A percentile compares a stretch with the other conserved stretches of the same genome.
These are phyloP conservation scores for Sprattus sprattus DNA, from an alignment of 2,113 vertebrate species.

Conservation along the genomic window DNA sequence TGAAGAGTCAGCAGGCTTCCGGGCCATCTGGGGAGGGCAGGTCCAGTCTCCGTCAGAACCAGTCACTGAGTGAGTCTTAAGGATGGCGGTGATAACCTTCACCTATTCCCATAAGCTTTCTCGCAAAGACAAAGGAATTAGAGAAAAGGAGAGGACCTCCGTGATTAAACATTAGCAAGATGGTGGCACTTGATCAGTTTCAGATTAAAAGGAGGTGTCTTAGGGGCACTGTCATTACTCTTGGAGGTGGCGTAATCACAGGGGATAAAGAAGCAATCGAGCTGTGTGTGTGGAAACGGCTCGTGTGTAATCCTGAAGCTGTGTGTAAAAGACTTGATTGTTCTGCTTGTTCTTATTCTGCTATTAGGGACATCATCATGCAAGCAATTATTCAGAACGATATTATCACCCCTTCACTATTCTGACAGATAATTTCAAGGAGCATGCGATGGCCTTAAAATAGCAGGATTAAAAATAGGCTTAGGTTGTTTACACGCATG, in stretches of 20 bases:
- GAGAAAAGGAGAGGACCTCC: slow-evolving; percentile 18
- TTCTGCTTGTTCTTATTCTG: background rate
- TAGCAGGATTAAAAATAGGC: background rate
- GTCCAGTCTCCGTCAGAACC: background rate
- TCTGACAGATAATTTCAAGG: background rate
- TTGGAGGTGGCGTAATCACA: slow-evolving; percentile 35
- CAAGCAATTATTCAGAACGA: background rate
- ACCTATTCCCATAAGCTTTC: slow-evolving; percentile 16
- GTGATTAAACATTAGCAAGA: slow-evolving; percentile 7
- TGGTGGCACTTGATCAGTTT: background rate
- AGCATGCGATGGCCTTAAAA: background rate
- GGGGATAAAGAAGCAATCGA: slow-evolving; percentile 31
- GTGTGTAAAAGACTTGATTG: background rate
- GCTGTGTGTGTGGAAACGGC: background rate
- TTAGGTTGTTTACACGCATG: background rate
- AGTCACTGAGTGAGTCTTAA: slow-evolving; percentile 38
- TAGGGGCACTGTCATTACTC: slow-evolving; percentile 38
- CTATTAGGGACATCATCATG: background rate
- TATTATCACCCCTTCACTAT: background rate
- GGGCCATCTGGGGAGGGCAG: slow-evolving; percentile 8
- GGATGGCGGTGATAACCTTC: slow-evolving; percentile 31
- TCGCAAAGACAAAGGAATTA: background rate
- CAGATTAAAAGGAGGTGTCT: slow-evolving; percentile 23
- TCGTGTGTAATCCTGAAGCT: background rate
- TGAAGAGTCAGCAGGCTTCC: slow-evolving; percentile 19